phyloP scores from a whole-genome alignment of 1,140 invertebrate genomes.

The Bombus pascuorum region DNA sequence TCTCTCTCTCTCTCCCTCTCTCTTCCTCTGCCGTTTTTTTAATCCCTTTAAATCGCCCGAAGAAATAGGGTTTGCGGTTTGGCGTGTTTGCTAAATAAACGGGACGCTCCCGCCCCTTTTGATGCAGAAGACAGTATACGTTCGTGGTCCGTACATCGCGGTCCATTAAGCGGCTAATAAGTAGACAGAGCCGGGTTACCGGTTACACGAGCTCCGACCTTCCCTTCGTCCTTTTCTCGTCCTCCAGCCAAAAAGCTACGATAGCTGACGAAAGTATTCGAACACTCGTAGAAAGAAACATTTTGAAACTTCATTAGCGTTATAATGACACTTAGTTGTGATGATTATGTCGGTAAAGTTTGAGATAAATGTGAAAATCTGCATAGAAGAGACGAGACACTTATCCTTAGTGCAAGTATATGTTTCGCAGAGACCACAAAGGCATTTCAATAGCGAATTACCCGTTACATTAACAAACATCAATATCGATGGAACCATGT shows the following conservation, averaged over 20 bases:
- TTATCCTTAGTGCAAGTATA: too few species aligned
- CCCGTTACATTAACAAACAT: too few species aligned
- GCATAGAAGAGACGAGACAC: too few species aligned
- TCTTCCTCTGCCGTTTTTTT: slow-evolving; percentile 22
- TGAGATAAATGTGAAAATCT: too few species aligned
- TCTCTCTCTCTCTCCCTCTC: too few species aligned
- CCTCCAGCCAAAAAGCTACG: background rate
- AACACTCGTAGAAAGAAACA: background rate
- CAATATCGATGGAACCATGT: too few species aligned
- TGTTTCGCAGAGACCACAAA: too few species aligned
- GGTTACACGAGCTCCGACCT: slow-evolving; percentile 57
- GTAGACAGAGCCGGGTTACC: slow-evolving; percentile 68
- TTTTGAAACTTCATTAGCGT: too few species aligned
- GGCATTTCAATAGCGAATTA: too few species aligned
- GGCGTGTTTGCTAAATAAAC: slow-evolving; percentile 70
- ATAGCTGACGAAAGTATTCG: background rate
- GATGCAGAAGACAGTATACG: slow-evolving; percentile 62
- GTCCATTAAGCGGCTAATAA: slow-evolving; percentile 71
- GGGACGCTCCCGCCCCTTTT: slow-evolving; percentile 62
- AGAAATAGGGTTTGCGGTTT: slow-evolving; percentile 68
- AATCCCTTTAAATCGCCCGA: slow-evolving; percentile 60
- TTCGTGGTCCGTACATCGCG: slow-evolving; percentile 63
- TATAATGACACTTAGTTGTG: too few species aligned
- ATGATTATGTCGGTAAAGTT: too few species aligned
- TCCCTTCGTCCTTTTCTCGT: background rate